A percentile compares a stretch with the other conserved stretches of the same genome.
Conservation (phyloP, 1,140 invertebrate species). For the Lordiphosa collinella region DNA sequence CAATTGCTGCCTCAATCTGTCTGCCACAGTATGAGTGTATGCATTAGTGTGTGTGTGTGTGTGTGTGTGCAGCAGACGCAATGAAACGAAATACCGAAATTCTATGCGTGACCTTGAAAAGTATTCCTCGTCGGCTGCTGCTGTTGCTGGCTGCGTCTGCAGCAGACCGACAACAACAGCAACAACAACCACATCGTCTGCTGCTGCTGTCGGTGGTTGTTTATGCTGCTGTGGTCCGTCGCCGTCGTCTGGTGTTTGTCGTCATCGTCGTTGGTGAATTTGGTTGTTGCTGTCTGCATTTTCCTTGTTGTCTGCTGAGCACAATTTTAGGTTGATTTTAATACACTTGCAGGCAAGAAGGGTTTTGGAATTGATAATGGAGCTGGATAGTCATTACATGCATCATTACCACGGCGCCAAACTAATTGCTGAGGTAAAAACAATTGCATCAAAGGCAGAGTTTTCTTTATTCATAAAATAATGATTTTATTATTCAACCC, state of each 20-base stretch:
- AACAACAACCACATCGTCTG: conserved; percentile 40
- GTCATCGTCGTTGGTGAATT: conserved; percentile 17
- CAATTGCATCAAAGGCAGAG: too few species aligned
- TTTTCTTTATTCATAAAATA: too few species aligned
- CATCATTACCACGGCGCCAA: too few species aligned
- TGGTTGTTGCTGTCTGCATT: conserved; percentile 71
- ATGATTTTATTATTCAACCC: too few species aligned
- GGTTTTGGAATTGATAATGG: conserved; percentile 1
- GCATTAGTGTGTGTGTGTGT: conserved; percentile 22
- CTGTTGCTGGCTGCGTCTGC: conserved; percentile 11
- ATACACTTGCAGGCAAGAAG: conserved; percentile 3
- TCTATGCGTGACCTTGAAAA: conserved; percentile 78
- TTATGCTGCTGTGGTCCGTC: conserved; percentile 42
- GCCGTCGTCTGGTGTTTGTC: conserved; percentile 46
- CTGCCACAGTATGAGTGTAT: background rate
- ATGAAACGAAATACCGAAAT: conserved; percentile 77
- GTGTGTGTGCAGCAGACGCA: conserved; percentile 63
- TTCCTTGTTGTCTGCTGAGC: conserved; percentile 71
- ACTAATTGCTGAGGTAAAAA: too few species aligned
- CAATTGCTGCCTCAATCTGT: conserved; percentile 5
- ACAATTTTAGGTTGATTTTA: conserved; percentile 41
- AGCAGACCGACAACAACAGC: conserved; percentile 33
- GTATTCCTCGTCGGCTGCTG: conserved; percentile 61
- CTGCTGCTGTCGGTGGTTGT: conserved; percentile 62
- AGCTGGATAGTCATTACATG: background rate